These are phyloP conservation scores for Pteruthius melanotis DNA, from an alignment of 2,113 vertebrate genomes.

Conservation along the genomic window DNA sequence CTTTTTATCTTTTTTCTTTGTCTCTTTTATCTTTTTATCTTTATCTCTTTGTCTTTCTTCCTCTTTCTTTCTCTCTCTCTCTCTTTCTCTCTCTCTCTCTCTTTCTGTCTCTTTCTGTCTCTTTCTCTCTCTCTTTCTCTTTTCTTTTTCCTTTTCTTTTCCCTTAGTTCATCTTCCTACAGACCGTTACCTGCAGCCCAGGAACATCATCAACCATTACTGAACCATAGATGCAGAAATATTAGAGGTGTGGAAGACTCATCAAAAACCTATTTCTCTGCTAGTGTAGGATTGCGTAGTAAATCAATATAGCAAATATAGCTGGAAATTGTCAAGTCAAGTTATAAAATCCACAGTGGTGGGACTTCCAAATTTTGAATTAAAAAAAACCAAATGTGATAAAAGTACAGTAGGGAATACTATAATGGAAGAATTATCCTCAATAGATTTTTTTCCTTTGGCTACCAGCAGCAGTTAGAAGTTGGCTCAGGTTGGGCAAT, in stretches of 20 bases:
- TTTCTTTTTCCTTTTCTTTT: background rate
- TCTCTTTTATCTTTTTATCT: too few relatives aligned
- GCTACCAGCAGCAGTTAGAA: background rate
- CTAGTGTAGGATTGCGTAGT: background rate
- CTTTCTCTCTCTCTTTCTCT: background rate
- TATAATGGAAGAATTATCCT: background rate
- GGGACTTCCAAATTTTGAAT: background rate
- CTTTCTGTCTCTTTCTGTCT: background rate
- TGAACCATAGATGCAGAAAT: background rate
- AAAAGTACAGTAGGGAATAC: background rate
- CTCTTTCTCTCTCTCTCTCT: background rate
- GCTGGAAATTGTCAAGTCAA: background rate
- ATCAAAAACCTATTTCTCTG: background rate
- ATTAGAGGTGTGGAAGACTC: background rate
- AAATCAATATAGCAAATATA: background rate
- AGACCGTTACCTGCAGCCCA: background rate
- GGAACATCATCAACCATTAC: background rate
- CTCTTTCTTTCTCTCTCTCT: too few relatives aligned
- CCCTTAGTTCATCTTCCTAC: background rate
- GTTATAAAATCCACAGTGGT: background rate
- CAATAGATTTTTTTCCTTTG: background rate
- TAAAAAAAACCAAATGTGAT: background rate
- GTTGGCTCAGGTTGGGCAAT: background rate
- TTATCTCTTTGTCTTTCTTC: too few relatives aligned
- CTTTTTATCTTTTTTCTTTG: too few relatives aligned